phyloP scores from a whole-genome alignment of 2,797 vertebrate species.

The Gambusia yucatana region DNA sequence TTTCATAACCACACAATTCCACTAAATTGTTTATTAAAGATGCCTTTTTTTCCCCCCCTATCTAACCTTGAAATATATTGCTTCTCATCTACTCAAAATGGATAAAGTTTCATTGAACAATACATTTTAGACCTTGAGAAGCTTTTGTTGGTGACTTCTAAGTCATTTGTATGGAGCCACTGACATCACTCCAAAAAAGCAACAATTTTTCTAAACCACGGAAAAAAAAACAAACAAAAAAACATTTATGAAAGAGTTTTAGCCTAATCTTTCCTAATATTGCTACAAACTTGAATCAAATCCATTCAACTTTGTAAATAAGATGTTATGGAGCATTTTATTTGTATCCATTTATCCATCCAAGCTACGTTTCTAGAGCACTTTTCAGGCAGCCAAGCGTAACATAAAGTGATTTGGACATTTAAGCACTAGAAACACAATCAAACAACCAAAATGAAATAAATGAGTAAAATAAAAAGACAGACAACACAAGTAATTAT shows the following conservation, averaged over 20 bases:
- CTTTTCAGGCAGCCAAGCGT: background rate
- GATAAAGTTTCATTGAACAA: background rate
- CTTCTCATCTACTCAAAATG: background rate
- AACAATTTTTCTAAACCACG: background rate
- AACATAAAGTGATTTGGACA: background rate
- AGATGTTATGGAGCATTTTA: background rate
- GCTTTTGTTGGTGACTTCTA: background rate
- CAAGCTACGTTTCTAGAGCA: background rate
- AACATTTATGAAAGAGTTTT: background rate
- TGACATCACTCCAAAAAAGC: slow-evolving; percentile 1
- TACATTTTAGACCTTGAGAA: background rate
- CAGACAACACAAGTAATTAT: background rate
- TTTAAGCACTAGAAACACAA: background rate
- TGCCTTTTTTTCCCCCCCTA: background rate
- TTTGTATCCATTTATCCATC: background rate
- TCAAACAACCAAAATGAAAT: background rate
- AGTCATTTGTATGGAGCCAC: slow-evolving; percentile 1
- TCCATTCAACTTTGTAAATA: background rate
- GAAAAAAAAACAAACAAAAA: slow-evolving; percentile 18
- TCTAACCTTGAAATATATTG: background rate
- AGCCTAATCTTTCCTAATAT: background rate
- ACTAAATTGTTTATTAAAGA: background rate
- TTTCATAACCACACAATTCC: background rate
- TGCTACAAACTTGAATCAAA: slow-evolving; percentile 8
- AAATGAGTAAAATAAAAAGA: background rate